Evolutionary conservation across 2,113 vertebrate genomes (phyloP).

Genomic region (Tragelaphus strepsiceros): DNA sequence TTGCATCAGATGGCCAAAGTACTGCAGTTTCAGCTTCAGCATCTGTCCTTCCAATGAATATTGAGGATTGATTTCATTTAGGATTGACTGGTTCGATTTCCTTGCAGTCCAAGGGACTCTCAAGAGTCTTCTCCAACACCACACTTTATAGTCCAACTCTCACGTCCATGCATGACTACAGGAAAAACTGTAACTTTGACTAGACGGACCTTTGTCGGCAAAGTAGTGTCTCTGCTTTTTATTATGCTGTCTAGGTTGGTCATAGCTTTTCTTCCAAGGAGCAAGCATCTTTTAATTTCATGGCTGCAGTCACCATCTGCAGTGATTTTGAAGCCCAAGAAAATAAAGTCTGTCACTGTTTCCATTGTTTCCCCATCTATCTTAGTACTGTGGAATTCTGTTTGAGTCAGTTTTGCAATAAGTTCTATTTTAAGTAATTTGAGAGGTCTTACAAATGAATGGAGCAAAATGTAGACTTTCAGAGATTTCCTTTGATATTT

Average conservation of each 20-base stretch:
- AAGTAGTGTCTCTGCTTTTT: background rate
- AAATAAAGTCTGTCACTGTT: background rate
- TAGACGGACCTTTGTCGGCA: background rate
- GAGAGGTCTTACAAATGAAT: background rate
- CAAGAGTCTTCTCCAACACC: background rate
- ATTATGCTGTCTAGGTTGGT: background rate
- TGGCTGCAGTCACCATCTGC: background rate
- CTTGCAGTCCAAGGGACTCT: background rate
- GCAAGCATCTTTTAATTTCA: background rate
- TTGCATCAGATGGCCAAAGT: background rate
- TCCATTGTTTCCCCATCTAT: background rate
- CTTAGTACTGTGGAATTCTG: background rate
- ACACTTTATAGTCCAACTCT: background rate
- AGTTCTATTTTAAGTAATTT: conserved; percentile 14
- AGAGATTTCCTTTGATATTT: conserved; percentile 18
- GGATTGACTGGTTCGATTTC: background rate
- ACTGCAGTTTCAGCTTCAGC: background rate
- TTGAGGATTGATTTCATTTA: background rate
- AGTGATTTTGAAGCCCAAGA: background rate
- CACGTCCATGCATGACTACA: background rate
- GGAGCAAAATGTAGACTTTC: background rate
- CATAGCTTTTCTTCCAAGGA: background rate
- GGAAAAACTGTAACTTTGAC: background rate
- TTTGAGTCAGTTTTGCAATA: background rate
- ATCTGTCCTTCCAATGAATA: background rate